phyloP scores from a whole-genome alignment of 2,888 invertebrate species.

The Ichneumoninae sp. region DNA sequence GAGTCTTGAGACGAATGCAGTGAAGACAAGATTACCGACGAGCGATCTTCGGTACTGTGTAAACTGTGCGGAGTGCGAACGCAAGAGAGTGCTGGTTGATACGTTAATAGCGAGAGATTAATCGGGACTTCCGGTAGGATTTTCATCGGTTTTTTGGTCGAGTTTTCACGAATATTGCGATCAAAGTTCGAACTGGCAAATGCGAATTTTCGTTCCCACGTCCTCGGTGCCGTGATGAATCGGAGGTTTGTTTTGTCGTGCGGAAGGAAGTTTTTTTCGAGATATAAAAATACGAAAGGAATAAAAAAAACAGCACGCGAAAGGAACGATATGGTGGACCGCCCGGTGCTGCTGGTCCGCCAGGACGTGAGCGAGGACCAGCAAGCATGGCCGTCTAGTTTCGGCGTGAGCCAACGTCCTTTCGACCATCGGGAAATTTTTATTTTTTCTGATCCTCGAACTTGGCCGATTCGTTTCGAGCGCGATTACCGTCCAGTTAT shows the following conservation, averaged over 20 bases:
- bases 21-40: not conserved
- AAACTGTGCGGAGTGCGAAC: not conserved
- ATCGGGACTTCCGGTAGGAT: not conserved
- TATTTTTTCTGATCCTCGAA: not conserved
- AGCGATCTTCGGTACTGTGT: not conserved
- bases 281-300: not conserved
- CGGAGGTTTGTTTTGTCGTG: not conserved
- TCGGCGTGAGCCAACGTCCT: constrained; percentile 61
- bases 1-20: not conserved
- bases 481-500: not conserved
- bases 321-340: constrained; percentile 61
- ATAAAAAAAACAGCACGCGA: constrained; percentile 18
- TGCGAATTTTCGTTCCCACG: not conserved
- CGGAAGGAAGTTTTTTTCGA: not conserved
- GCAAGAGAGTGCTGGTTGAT: not conserved
- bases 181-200: not conserved
- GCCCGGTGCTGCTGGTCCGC: constrained; percentile 60
- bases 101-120: not conserved
- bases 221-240: not conserved
- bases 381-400: constrained; percentile 73
- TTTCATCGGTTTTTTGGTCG: not conserved
- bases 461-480: not conserved
- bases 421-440: constrained; percentile 56
- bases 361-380: constrained; percentile 64
- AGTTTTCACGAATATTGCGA: not conserved